Evolutionary conservation across 2,113 vertebrate species (phyloP), one percentile per base, ranked within the genome.

Genomic region (Dinomys branickii): DNA sequence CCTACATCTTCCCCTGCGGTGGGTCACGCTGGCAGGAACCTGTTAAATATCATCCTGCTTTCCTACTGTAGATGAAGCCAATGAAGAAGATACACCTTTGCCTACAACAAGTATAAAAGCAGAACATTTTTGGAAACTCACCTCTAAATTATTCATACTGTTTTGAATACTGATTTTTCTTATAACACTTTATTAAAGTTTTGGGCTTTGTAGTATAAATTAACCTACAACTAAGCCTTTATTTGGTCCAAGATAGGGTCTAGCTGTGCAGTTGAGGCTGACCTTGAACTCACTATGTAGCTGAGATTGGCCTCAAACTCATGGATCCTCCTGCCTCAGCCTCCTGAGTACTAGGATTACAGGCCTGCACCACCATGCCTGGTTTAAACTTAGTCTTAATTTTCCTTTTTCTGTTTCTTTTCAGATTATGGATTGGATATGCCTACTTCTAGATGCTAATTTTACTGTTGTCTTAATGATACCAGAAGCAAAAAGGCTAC

Each of bases 371-470:
- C 61, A 65, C 61, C 12, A 33, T 11, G 0, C 61, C 28, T 13
- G 28, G 28, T 63, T 63, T 63, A 65, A 65, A 65, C 26, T 63
- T 19, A 84, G 65, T 84, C 85, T 67, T 94, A 28, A 26, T n/a
- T 94, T 85, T 91, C 7, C 82, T 71, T 89, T 94, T 56, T 92
- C 61, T 35, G 2, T 93, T 97, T 86, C 80, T 30, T 91, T 97
- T 59, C 97, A 99, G 99, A 98, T 99, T 87, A 98, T 99, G 99
- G 99, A 99, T 94, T 99, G 99, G 99, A 99, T 99, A 78, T 99
- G 99, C 96, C 98, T 99, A 35, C 69, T 99, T 59, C 98, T 99
- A 71, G 99, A 99, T 93, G 99, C 99, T 78, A 99, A 99, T 69
- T 99, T 99, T 98, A 99, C 99, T 1, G 99, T 99, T 65, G 98